Percentiles rank a stretch among this genome's conserved stretches.
phyloP scores from a whole-genome alignment of 1,140 invertebrate genomes.

The Dufourea novaeangliae region DNA sequence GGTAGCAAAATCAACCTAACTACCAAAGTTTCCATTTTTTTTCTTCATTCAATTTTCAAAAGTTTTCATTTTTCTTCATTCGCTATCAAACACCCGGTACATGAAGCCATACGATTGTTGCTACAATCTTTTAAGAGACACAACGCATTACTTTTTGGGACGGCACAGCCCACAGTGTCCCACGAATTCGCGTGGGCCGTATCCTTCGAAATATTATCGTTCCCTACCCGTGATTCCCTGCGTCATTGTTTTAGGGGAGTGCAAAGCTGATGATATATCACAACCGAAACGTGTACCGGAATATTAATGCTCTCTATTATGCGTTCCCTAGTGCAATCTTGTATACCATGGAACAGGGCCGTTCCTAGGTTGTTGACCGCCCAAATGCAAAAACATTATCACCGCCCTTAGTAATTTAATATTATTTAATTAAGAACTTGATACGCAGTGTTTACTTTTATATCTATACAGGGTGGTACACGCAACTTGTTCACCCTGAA shows the following conservation, averaged over 20 bases:
- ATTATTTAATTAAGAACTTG: too few relatives aligned
- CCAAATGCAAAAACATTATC: too few relatives aligned
- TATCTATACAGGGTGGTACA: too few relatives aligned
- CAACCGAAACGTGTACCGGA: conserved; percentile 53
- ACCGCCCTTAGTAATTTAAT: too few relatives aligned
- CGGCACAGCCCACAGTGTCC: conserved; percentile 38
- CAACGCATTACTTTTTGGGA: conserved; percentile 64
- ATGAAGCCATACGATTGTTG: conserved; percentile 46
- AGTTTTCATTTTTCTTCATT: too few relatives aligned
- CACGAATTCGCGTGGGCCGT: conserved; percentile 54
- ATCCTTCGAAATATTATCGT: conserved; percentile 67
- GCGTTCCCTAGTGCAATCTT: conserved; percentile 29
- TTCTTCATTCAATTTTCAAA: too few relatives aligned
- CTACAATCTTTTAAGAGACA: conserved; percentile 63
- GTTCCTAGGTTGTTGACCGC: too few relatives aligned
- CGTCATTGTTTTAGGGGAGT: conserved; percentile 68
- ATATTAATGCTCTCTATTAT: conserved; percentile 67
- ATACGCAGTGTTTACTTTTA: too few relatives aligned
- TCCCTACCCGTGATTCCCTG: conserved; percentile 43
- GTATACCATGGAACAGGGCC: background rate
- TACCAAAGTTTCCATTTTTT: too few relatives aligned
- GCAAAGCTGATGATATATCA: conserved; percentile 67
- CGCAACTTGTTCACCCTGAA: too few relatives aligned
- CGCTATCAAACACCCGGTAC: conserved; percentile 49
- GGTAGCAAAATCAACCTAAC: too few relatives aligned